phyloP scores from a whole-genome alignment of 2,888 invertebrate genomes.

The Thecocarcelia acutangulata region DNA sequence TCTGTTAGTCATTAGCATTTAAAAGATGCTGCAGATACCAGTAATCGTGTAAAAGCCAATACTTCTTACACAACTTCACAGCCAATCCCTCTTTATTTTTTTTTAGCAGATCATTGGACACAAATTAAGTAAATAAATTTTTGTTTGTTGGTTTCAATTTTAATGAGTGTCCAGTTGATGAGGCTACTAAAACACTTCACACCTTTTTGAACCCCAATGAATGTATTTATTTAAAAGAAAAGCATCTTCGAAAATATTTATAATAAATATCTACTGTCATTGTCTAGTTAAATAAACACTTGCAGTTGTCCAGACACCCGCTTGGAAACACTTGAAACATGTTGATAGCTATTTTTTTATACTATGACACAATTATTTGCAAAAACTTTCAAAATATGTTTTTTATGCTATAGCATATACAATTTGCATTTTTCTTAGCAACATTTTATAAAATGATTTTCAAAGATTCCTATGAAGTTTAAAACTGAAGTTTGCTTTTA shows the following conservation, averaged over 20 bases:
- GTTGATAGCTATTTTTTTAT: neutral
- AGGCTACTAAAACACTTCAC: conserved; percentile 35
- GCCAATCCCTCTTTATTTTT: neutral
- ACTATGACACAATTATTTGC: neutral
- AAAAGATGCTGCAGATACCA: conserved; percentile 24
- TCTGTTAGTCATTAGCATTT: conserved; percentile 14
- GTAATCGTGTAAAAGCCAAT: conserved; percentile 13
- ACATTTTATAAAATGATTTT: too few species aligned
- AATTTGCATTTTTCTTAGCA: neutral
- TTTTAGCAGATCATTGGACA: neutral
- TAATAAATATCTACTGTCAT: conserved; percentile 4
- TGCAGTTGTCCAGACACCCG: conserved; percentile 2
- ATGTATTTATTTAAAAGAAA: conserved; percentile 4
- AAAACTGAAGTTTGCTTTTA: too few species aligned
- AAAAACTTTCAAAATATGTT: neutral
- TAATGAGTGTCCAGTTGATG: conserved; percentile 7
- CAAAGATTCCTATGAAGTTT: too few species aligned
- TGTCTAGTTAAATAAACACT: conserved; percentile 31
- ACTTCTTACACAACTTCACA: neutral
- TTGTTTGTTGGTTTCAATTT: neutral
- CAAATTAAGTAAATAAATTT: conserved; percentile 11
- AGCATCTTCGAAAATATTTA: conserved; percentile 31
- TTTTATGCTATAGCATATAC: neutral
- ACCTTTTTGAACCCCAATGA: conserved; percentile 32
- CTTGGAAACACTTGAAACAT: neutral